phyloP scores from a whole-genome alignment of 2,113 vertebrate species.

The Oostethus manadensis region DNA sequence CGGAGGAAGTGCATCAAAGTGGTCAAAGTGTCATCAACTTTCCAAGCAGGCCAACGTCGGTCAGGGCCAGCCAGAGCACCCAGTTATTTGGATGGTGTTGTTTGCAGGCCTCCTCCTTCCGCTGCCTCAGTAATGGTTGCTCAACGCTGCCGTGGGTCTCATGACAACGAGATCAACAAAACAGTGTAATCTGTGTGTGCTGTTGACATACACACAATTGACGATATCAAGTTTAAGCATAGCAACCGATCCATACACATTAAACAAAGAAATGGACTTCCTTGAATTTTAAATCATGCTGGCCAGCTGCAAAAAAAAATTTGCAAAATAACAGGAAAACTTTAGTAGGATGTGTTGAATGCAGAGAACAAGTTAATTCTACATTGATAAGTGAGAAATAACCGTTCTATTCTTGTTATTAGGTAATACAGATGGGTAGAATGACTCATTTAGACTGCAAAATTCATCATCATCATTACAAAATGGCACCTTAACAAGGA shows the following conservation, averaged over 20 bases:
- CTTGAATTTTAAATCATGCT: constrained; percentile 25
- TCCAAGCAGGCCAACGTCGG: not conserved
- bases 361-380: too few relatives aligned
- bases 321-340: not conserved
- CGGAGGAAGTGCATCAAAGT: not conserved
- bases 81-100: not conserved
- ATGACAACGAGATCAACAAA: constrained; percentile 62
- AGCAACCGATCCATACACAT: constrained; percentile 52
- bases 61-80: not conserved
- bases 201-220: constrained; percentile 39
- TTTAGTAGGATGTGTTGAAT: too few relatives aligned
- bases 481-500: too few relatives aligned
- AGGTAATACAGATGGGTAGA: not conserved
- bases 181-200: constrained; percentile 8
- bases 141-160: constrained; percentile 32
- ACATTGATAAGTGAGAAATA: too few relatives aligned
- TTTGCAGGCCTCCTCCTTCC: not conserved
- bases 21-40: not conserved
- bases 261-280: constrained; percentile 23
- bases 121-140: constrained; percentile 11
- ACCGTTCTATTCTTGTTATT: too few relatives aligned
- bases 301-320: constrained; percentile 18
- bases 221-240: constrained; percentile 27
- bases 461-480: too few relatives aligned
- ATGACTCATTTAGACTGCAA: too few relatives aligned